Evolutionary conservation across 2,797 vertebrate genomes (phyloP), one percentile per base, ranked within the genome.

Genomic region (Galago senegalensis): DNA sequence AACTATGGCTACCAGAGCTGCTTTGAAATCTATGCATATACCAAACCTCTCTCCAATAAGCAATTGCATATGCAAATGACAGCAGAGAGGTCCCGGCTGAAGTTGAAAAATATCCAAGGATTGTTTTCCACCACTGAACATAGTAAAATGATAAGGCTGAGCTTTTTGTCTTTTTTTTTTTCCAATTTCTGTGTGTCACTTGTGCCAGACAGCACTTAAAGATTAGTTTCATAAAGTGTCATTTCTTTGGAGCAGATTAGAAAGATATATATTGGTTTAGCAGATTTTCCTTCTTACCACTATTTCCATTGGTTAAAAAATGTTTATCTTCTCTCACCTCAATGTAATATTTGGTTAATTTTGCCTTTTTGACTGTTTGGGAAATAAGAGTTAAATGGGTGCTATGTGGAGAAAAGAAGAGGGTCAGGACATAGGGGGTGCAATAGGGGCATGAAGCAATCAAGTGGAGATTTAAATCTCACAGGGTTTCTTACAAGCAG

Each of bases 1-100:
- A 96, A 95, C 94, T 94, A 94, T 97, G 76, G 87, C 97, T 95
- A 90, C 96, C 84, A 37, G 93, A 79, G 91, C 93, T 92, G 91
- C 95, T 95, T 63, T 81, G 79, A 95, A 96, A 96, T 91, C 93
- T 46, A 85, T 75, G 63, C 91, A 40, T 76, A 84, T 27, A 72
- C 53, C 89, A 49, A 95, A 53, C 77, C 46, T 29, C 87, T 87
- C 87, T 89, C 83, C 89, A 95, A 70, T 53, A 37, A 76, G 73
- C 94, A 63, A 1, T 49, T 80, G 56, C 93, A 84, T 85, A 75
- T 79, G 73, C 89, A 96, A 89, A 87, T 31, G 56, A 84, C 79
- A 34, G 60, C 96, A 79, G 87, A 75, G 91, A 93, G 89, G 87
- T 80, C 90, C 49, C 9, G 34, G 3, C 61, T 79, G 17, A 93